Base-by-base conservation (phyloP, 30 jellyfish, hydroid and myxozoan species). In the Mastigias papua region DNA sequence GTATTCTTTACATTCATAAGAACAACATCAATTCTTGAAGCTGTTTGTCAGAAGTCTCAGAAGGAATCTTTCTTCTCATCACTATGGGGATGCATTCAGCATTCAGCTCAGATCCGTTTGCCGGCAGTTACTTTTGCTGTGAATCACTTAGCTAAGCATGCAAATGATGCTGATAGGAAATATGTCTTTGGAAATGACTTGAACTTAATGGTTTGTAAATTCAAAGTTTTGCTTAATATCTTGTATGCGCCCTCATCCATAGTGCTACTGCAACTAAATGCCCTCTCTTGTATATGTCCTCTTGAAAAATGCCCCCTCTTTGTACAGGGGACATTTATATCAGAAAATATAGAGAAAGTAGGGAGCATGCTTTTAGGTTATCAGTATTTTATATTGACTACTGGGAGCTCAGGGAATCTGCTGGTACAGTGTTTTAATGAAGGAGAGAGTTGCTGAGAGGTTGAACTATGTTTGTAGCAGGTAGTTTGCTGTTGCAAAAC, bases 81-180 rank as follows among this genome's bases (percentile, higher is more conserved):
- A 25, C 51, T 94, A 42, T 94, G 98, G 98, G 95, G 91, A 48
- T 77, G 94, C 57, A 91, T 85, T 27, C 82, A 89, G 81, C 93
- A 87, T 81, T 89, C 99, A 20, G 34, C 99, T 19, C 93, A 82
- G 51, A 92, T 92, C 23, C 93, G 99, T 16, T 75, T 94, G 26
- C 76, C 99, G 8, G 97, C 97, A 0, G 66, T 94, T 78, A 89
- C 92, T 27, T 94, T 82, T 89, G 97, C 75, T 7, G 34, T 87
- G 28, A 75, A 81, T 76, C 92, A 87, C 66, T 34, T 89, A 29
- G 75, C 84, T 1, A 94, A 94, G 48, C 54, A 23, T 5, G 33
- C 69, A 5, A 42, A 68, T 25, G 77, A 86, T n/a, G 34, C 37
- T 15, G 86, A 86, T 65, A 79, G 30, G 28, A 68, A 16, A 17